Base-by-base conservation (phyloP, 2,888 invertebrate genomes). In the Orthonevra nobilis region DNA sequence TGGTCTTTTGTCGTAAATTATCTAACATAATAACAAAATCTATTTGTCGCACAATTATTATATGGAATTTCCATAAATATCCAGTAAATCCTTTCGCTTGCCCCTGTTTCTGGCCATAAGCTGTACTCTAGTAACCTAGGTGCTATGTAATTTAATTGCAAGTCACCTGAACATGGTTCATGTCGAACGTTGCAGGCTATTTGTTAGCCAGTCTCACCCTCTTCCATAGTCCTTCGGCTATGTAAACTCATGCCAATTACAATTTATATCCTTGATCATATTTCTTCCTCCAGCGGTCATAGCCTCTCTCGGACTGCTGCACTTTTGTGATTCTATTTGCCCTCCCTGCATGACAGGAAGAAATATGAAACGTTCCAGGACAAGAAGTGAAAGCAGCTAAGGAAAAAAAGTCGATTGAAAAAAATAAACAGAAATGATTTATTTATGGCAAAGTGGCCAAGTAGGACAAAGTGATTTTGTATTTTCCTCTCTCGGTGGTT, bases 241-340 rank as follows among this genome's bases (percentile, higher is more conserved):
- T 69, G 61, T 66, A 61, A 79, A 73, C 66, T 68, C 54, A 54
- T 72, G 72, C 54, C 79, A 79, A 79, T 79, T 79, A 79, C 60
- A 66, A 61, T 79, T 72, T 79, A 72, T 79, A 72, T 66, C 60
- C 60, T 66, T 44, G 48, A 28, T 38, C 60, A 66, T 79, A 72
- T 36, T 58, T 79, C 63, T 70, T 70, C 23, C 32, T 20, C 12
- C n/a, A n/a, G 6, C 9, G 32, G 23, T 20, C 34, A 34, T 6
- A 6, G 17, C 10, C 23, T 2, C n/a, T 36, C 12, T n/a, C 6
- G 9, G 7, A 4, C 5, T 9, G 4, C 26, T 46, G 34, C 17
- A 26, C 9, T 36, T 26, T 61, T 36, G 34, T 26, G n/a, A 61
- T 10, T 26, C 10, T 6, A 10, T 23, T 44, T 60, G 17, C 30